Base-by-base conservation (phyloP, 1,140 invertebrate genomes). In the Aphelenchoides besseyi region DNA sequence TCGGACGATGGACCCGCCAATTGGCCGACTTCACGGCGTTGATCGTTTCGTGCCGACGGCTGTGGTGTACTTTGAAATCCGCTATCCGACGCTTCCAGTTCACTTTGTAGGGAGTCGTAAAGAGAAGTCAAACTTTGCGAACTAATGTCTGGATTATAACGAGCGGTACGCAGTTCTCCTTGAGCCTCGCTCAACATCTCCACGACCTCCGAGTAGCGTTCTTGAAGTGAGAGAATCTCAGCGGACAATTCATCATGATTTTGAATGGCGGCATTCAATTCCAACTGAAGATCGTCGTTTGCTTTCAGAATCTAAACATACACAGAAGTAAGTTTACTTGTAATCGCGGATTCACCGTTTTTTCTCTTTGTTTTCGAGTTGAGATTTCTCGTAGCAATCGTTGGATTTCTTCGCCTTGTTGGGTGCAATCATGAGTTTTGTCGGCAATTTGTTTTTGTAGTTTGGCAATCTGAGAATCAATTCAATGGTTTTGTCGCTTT, bases 41-140 rank as follows among this genome's bases (percentile, higher is more conserved):
- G 12, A 8, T 66, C 63, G 23, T 12, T 29, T 1, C 71, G 53
- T 12, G 68, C 71, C 12, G 71, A 72, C 2, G 64, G n/a, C 71
- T 72, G 57, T 32, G 71, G 71, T 16, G 74, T 75, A 1, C 18
- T 77, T n/a, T 74, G 68, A 33, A 77, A 74, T 2, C 75, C 75
- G 16, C 64, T 69, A 36, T 79, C 77, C 5, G 69, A 73, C 29
- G 69, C 78, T 26, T 79, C 77, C 29, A 79, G 61, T 63, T 79
- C 77, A 61, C 71, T 75, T 5, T 69, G 69, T 0, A 79, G 68
- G 0, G 77, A 79, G 54, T 79, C 77, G 37, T 79, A 79, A 2
- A 79, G 68, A 52, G 77, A 79, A 23, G 9, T 32, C 12, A 33
- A 16, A 30, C 36, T 41, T 5, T 59, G 5, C 23, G 32, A 26